Percentiles rank a stretch among this genome's conserved stretches.
Evolutionary conservation across 2,797 vertebrate species (phyloP).

Genomic region (Protosalanx chinensis): DNA sequence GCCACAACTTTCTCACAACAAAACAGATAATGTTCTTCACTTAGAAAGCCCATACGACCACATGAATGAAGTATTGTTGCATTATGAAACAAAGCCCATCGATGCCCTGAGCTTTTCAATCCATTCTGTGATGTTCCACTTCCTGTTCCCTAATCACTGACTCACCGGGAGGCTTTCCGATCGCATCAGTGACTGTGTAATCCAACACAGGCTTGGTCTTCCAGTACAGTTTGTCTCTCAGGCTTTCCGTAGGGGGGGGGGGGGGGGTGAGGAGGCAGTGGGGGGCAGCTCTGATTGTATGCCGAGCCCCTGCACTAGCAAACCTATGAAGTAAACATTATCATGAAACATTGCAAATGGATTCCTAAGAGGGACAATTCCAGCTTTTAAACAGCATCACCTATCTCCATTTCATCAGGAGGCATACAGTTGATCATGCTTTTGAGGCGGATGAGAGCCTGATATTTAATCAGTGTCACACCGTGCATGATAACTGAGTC

Average conservation of each 20-base stretch:
- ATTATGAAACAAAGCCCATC: neutral
- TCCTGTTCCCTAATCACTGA: slow-evolving; percentile 39
- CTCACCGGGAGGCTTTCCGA: slow-evolving; percentile 31
- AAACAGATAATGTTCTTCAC: neutral
- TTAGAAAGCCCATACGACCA: neutral
- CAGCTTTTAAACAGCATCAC: neutral
- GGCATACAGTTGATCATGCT: neutral
- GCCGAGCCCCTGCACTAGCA: neutral
- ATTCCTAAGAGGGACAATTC: neutral
- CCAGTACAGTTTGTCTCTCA: slow-evolving; percentile 24
- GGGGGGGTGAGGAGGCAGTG: too few relatives aligned
- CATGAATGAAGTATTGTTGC: too few relatives aligned
- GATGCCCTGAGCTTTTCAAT: neutral
- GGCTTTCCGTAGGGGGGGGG: slow-evolving; percentile 21
- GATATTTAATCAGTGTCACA: slow-evolving; percentile 16
- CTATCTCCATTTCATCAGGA: neutral
- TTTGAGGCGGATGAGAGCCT: neutral
- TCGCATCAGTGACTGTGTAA: slow-evolving; percentile 26
- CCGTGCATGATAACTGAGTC: slow-evolving; percentile 14
- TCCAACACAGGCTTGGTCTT: slow-evolving; percentile 16
- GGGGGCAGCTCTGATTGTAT: neutral
- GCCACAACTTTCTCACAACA: neutral
- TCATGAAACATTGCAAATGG: slow-evolving; percentile 13
- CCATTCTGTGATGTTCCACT: neutral
- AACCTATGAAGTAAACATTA: slow-evolving; percentile 6